A percentile compares a stretch with the other conserved stretches of the same genome.
Conservation (phyloP, 2,888 invertebrate genomes). For the Tinea pellionella region DNA sequence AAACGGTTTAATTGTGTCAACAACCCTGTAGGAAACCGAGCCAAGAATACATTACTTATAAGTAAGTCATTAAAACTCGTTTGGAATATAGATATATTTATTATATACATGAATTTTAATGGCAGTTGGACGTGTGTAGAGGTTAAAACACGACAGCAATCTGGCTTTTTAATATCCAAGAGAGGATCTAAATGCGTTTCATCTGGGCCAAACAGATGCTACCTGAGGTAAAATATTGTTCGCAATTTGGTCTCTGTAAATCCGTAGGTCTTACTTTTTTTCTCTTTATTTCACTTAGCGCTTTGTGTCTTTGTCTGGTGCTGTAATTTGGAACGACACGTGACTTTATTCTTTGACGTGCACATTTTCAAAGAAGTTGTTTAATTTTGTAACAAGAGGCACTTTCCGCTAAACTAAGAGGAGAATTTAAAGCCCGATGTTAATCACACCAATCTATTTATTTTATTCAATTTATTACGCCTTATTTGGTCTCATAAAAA, state of each 20-base stretch:
- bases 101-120: not conserved
- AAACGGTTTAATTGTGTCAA: no score
- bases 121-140: conserved; percentile 9
- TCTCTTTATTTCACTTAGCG: conserved; percentile 20
- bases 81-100: no score
- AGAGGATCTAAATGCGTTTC: conserved; percentile 37
- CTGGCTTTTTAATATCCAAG: conserved; percentile 35
- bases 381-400: no score
- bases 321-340: not conserved
- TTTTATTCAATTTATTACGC: no score
- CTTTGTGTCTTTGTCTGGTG: not conserved
- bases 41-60: no score
- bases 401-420: no score
- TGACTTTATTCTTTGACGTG: not conserved
- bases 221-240: conserved; percentile 39
- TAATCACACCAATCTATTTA: no score
- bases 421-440: no score
- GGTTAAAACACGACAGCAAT: conserved; percentile 24
- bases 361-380: no score
- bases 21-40: no score
- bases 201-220: conserved; percentile 39
- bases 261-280: conserved; percentile 15
- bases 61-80: no score
- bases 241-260: conserved; percentile 30
- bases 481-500: no score